Percentiles rank a stretch among this genome's conserved stretches.
These are phyloP conservation scores for Camponotus floridanus DNA, from an alignment of 1,140 invertebrate genomes.

Conservation along the genomic window DNA sequence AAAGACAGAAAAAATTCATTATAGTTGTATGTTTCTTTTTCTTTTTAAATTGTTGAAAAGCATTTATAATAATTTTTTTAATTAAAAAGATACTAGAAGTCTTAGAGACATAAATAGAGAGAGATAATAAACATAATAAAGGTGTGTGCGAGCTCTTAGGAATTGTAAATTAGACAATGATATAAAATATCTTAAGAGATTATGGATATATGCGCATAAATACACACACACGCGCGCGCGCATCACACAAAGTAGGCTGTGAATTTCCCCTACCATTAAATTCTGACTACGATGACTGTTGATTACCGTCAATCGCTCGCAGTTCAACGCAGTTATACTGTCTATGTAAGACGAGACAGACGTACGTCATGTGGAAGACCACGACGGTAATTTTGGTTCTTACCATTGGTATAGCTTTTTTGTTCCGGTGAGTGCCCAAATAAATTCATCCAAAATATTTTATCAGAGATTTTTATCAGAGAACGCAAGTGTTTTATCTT, in stretches of 20 bases:
- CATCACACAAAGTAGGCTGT: background rate
- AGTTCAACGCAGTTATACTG: constrained; percentile 3
- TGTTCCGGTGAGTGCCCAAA: constrained; percentile 59
- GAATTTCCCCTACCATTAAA: constrained; percentile 8
- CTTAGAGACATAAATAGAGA: no score
- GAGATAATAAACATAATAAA: no score
- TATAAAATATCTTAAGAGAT: background rate
- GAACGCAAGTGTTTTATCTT: background rate
- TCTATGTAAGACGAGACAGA: background rate
- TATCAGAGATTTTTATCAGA: background rate
- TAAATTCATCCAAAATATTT: background rate
- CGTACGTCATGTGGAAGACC: constrained; percentile 65
- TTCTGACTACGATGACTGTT: background rate
- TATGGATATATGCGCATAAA: background rate
- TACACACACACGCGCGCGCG: no score
- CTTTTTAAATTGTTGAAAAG: background rate
- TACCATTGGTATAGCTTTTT: constrained; percentile 28
- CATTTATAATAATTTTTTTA: background rate
- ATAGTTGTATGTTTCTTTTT: background rate
- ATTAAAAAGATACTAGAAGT: no score
- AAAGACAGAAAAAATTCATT: background rate
- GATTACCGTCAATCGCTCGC: background rate
- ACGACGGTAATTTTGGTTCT: constrained; percentile 51
- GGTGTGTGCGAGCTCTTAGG: no score
- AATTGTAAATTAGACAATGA: background rate